These are phyloP conservation scores for Hyperoodon ampullatus DNA, from an alignment of 2,113 vertebrate species.

Conservation along the genomic window DNA sequence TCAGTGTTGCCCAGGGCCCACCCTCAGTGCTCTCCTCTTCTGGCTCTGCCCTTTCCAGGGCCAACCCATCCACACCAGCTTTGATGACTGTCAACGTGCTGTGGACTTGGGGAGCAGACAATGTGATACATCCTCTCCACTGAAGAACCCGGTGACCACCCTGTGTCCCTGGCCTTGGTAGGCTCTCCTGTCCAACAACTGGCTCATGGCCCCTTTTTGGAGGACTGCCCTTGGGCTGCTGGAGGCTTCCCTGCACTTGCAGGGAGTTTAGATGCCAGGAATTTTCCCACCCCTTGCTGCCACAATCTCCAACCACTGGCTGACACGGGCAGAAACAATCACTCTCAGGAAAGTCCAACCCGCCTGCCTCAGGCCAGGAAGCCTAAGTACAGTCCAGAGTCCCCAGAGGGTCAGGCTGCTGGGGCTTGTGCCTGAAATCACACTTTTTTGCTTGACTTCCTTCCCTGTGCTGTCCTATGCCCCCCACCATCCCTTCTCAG, in stretches of 20 bases:
- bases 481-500: not conserved
- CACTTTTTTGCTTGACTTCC: not conserved
- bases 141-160: too few species aligned
- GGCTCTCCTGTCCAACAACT: not conserved
- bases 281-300: not conserved
- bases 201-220: not conserved
- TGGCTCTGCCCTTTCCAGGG: not conserved
- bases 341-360: not conserved
- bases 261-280: not conserved
- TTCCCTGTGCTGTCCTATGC: not conserved
- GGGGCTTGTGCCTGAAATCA: not conserved
- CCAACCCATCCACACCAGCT: not conserved
- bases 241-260: not conserved
- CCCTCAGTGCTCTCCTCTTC: not conserved
- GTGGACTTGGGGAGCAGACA: not conserved
- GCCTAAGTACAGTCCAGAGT: not conserved
- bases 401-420: not conserved
- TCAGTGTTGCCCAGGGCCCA: not conserved
- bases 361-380: not conserved
- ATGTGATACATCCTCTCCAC: rapidly evolving
- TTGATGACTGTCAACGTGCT: not conserved
- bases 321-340: not conserved
- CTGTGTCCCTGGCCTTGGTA: not conserved
- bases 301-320: too few species aligned
- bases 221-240: not conserved